Base-by-base conservation (phyloP, 2,113 vertebrate species). In the Podarcis muralis region DNA sequence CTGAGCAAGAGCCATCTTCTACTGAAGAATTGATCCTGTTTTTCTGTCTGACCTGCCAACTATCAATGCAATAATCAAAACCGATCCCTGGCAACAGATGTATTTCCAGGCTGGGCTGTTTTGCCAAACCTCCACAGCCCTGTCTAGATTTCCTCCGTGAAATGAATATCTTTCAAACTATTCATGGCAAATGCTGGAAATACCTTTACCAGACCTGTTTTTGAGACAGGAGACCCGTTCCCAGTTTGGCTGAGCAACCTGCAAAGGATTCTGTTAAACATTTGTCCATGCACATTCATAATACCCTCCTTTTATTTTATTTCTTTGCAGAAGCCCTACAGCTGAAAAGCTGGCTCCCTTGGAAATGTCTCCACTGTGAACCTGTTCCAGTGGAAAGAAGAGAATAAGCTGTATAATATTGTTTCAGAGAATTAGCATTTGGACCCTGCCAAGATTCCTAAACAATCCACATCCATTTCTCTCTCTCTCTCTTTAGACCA, bases 341-440 rank as follows among this genome's bases (percentile, higher is more conserved):
- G 76, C 35, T 2, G 27, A 78, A 30, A 40, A 11, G 3, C 40
- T 40, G 59, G 72, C 75, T 80, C 18, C 48, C 35, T 53, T 48
- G 32, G 59, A 48, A 27, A 77, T 22, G 9, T 32, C 71, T 78
- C 40, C 43, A 11, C 43, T 43, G 65, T 78, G 76, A 89, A 84
- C 75, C n/a, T 53, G 75, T 72, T 89, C 65, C 75, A 84, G 43
- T 71, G 75, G 88, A 40, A 62, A 79, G 66, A 68, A 9, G 66
- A 71, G 66, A 72, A 78, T 75, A 83, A 76, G 68, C 62, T 57
- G 68, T 84, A 57, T 84, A 57, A 69, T 30, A 88, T 69, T 53
- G 59, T 78, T 83, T 83, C 74, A 6, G 43, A 69, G 32, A 40
- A 37, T 72, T 59, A 72, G 32, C 23, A 32, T 30, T 18, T 75